Conservation (phyloP, 1,140 invertebrate species). For the Brachionus manjavacas region DNA sequence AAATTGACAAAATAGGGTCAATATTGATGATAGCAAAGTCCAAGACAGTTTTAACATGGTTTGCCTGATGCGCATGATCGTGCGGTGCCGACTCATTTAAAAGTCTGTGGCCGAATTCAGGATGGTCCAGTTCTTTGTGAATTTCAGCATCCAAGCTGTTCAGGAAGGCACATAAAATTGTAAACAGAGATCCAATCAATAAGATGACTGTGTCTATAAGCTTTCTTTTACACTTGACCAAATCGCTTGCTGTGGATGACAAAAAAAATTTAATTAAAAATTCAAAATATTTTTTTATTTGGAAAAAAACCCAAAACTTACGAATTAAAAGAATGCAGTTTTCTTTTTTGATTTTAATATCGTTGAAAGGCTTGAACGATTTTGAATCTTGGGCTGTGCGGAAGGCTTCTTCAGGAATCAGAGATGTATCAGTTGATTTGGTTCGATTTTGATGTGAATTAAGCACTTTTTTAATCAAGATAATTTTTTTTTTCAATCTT, state of each 20-base stretch:
- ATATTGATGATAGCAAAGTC: not conserved
- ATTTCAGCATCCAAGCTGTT: not conserved
- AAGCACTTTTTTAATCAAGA: not conserved
- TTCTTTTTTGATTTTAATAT: constrained; percentile 7
- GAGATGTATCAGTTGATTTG: not conserved
- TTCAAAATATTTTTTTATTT: not conserved
- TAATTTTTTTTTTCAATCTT: not conserved
- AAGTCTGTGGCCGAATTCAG: not conserved
- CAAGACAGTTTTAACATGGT: not conserved
- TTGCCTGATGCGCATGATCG: not conserved
- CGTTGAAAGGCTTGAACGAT: not conserved
- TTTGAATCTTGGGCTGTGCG: not conserved
- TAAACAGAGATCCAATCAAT: not conserved
- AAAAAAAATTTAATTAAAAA: not conserved
- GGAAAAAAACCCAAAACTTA: not conserved
- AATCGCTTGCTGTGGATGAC: not conserved
- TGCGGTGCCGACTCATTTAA: not conserved
- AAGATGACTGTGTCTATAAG: not conserved
- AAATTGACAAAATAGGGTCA: not conserved
- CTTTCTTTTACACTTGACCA: constrained; percentile 21
- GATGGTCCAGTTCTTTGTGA: not conserved
- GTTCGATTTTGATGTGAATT: not conserved
- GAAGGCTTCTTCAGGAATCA: not conserved
- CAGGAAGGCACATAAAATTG: not conserved
- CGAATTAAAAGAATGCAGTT: constrained; percentile 13